These are phyloP conservation scores for Spodoptera exigua DNA, from an alignment of 2,888 invertebrate species.

Conservation along the genomic window DNA sequence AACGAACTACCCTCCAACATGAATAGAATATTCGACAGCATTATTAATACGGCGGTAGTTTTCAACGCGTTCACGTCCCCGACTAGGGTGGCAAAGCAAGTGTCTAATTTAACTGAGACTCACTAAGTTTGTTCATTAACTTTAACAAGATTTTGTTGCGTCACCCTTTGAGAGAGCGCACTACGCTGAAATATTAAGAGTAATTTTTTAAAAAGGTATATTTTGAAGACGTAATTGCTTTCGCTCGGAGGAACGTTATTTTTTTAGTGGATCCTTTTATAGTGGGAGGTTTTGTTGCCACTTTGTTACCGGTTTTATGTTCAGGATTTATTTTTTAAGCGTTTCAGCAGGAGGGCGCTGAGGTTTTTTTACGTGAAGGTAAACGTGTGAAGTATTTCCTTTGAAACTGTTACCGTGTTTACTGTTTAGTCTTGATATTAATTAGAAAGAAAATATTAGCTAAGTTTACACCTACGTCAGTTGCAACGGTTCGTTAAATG, in stretches of 20 bases:
- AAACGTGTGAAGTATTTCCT: constrained; percentile 7
- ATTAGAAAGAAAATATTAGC: too few relatives aligned
- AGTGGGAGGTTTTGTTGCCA: constrained; percentile 19
- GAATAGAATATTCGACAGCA: constrained; percentile 52
- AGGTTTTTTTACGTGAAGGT: not conserved
- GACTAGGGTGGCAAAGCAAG: constrained; percentile 67
- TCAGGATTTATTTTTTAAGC: constrained; percentile 12
- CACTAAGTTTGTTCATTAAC: constrained; percentile 85
- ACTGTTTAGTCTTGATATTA: too few relatives aligned
- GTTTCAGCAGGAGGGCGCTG: not conserved
- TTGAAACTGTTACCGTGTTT: constrained; percentile 3
- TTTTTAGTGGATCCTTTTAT: constrained; percentile 28
- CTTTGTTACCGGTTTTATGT: constrained; percentile 27
- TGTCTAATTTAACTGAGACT: constrained; percentile 78
- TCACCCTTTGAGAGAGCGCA: constrained; percentile 77
- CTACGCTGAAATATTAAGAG: constrained; percentile 75
- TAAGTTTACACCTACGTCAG: too few relatives aligned
- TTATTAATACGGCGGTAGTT: constrained; percentile 57
- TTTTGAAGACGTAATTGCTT: constrained; percentile 55
- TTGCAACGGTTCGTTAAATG: too few relatives aligned
- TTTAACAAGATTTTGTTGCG: constrained; percentile 82
- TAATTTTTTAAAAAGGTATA: constrained; percentile 47
- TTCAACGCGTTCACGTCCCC: constrained; percentile 19
- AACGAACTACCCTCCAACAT: constrained; percentile 18
- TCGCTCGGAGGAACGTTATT: constrained; percentile 14